Conservation (phyloP, 2,797 vertebrate species). For the Emydoidea blandingii region DNA sequence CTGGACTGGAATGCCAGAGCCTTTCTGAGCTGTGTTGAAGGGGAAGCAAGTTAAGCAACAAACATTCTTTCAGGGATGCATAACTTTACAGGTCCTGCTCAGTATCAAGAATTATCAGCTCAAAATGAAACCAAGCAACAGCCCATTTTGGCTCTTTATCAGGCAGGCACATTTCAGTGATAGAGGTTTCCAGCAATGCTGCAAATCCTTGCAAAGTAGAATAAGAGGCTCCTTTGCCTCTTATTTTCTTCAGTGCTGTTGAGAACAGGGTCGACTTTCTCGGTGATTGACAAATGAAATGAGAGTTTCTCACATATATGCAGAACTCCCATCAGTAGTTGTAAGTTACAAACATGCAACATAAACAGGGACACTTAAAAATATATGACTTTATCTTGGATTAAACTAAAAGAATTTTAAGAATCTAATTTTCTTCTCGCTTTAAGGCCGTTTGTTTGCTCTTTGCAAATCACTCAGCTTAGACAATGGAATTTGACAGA, state of each 20-base stretch:
- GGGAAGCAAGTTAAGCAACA: neutral
- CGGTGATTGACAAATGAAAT: accelerated
- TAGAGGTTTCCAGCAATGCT: constrained; percentile 57
- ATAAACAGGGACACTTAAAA: constrained; percentile 26
- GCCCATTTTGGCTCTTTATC: neutral
- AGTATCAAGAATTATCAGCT: neutral
- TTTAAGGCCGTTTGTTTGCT: constrained; percentile 8
- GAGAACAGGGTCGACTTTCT: neutral
- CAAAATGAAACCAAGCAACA: neutral
- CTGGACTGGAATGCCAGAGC: neutral
- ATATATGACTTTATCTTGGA: neutral
- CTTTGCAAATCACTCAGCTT: neutral
- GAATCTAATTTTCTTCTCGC: constrained; percentile 4
- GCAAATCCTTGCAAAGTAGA: constrained; percentile 55
- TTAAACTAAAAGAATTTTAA: neutral
- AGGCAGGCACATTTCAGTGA: constrained; percentile 26
- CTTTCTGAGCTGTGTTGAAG: accelerated
- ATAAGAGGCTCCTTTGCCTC: constrained; percentile 24
- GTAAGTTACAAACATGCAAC: constrained; percentile 34
- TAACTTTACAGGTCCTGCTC: neutral
- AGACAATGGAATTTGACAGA: neutral
- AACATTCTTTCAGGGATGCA: neutral
- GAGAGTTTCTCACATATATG: neutral
- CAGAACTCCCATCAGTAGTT: constrained; percentile 17
- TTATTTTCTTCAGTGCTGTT: constrained; percentile 59